These are phyloP conservation scores for Sphinx pinastri DNA, from an alignment of 2,888 invertebrate genomes.

Conservation along the genomic window DNA sequence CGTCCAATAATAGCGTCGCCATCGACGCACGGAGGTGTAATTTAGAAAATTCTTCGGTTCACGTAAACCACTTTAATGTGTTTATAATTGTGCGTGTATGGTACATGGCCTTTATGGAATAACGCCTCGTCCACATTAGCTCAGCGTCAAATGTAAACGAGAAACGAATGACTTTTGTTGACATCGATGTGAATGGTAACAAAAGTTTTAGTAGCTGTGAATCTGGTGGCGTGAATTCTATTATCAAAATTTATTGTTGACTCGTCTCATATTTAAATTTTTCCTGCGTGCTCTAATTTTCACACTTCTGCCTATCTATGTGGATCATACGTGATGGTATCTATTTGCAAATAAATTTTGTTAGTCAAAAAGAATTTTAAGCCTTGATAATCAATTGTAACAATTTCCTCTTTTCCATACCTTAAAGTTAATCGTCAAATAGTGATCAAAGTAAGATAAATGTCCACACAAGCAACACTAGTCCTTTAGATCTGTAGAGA, in stretches of 20 bases:
- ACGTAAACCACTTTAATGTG: constrained; percentile 76
- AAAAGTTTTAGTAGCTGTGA: not conserved
- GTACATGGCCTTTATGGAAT: constrained; percentile 67
- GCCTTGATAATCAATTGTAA: too few relatives aligned
- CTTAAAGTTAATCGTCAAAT: too few relatives aligned
- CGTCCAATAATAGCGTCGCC: constrained; percentile 25
- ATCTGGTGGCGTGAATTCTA: not conserved
- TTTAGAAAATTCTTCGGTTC: constrained; percentile 54
- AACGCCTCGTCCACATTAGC: constrained; percentile 24
- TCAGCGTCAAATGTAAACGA: constrained; percentile 27
- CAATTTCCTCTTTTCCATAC: too few relatives aligned
- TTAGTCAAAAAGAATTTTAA: too few relatives aligned
- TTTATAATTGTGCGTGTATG: constrained; percentile 78
- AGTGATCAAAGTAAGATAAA: too few relatives aligned
- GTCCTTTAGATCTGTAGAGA: not conserved
- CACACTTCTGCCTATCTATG: too few relatives aligned
- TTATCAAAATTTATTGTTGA: too few relatives aligned
- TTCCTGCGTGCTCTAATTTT: too few relatives aligned
- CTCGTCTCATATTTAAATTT: too few relatives aligned
- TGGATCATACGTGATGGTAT: too few relatives aligned
- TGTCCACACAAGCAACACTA: not conserved
- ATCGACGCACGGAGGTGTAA: constrained; percentile 37
- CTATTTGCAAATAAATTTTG: too few relatives aligned
- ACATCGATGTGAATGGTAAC: constrained; percentile 19
- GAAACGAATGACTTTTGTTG: constrained; percentile 25